Base-by-base conservation (phyloP, 2,888 invertebrate species). In the Euclidia mi region DNA sequence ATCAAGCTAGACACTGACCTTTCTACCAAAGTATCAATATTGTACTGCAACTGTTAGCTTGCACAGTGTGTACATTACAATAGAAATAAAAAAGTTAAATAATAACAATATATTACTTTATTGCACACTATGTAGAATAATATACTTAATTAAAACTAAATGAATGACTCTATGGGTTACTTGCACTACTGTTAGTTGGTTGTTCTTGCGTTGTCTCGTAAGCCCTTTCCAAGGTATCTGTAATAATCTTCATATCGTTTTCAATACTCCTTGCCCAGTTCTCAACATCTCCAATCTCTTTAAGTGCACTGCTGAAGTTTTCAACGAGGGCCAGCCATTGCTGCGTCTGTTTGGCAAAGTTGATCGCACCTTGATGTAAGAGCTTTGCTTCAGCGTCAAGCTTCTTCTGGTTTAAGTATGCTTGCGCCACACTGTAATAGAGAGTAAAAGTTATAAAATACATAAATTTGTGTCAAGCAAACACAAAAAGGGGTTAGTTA, bases 231-330 rank as follows among this genome's bases (percentile, higher is more conserved):
- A 99, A 95, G 14, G 99, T 98, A 71, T 97, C 97, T 4, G 98
- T 97, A 66, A 99, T 97, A 1, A 98, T 97, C 82, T 97, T 96
- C 97, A 99, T 98, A 87, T 99, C 99, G 59, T 96, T 97, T 90
- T 99, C 99, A 77, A 99, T 99, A 69, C 98, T 98, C 68, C 97
- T 96, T 0, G 99, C 98, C 99, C 99, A 99, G 87, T 99, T 99
- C 87, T 99, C 99, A 0, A 99, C 99, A 95, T 99, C 99, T 0
- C 99, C 99, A 49, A 99, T 96, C 95, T 99, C 99, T 95, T 99
- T 98, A 1, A 98, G 92, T 0, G 98, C 97, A 81, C 97, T 96
- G 76, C 98, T 98, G 79, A 98, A 98, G 61, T 96, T 97, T 86
- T 98, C 98, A 0, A 98, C 97, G 45, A 99, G 95, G 64, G 97